Base-by-base conservation (phyloP, 1,140 invertebrate species). In the Steinernema khuongi region DNA sequence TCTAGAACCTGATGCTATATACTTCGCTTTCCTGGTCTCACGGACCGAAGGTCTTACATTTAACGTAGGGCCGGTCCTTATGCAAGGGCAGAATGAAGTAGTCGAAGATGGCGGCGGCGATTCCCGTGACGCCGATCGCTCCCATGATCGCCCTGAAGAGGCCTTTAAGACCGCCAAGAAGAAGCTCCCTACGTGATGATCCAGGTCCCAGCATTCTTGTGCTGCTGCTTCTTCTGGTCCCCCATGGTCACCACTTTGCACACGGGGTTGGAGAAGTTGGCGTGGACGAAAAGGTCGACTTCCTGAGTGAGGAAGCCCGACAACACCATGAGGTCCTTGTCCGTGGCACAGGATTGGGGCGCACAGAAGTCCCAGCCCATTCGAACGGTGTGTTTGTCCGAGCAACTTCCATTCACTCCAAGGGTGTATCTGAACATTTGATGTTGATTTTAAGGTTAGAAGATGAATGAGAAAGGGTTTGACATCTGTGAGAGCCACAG, bases 261-360 rank as follows among this genome's bases (percentile, higher is more conserved):
- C 7, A 41, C 36, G 7, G 7, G 7, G 7, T 41, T 41, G 36
- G 36, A 41, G 7, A 7, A 41, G 7, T 7, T 41, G 7, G 36
- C 7, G 36, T 41, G 7, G n/a, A 41, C n/a, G 36, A 7, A 41
- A 41, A 11, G 7, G 7, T 11, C n/a, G 36, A 41, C n/a, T n/a
- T n/a, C n/a, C n/a, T n/a, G n/a, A n/a, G n/a, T n/a, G n/a, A n/a
- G n/a, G n/a, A n/a, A n/a, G n/a, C n/a, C n/a, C n/a, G n/a, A n/a
- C n/a, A n/a, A n/a, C n/a, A n/a, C n/a, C n/a, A n/a, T n/a, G 36
- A 60, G 50, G 50, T 60, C 50, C 7, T 60, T 60, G 50, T 60
- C 22, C 14, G 14, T 60, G 11, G 50, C 50, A 22, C 50, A 60
- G 14, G 50, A 60, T 17, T 60, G 14, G 14, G 50, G 50, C 50